Percentiles rank a stretch among this genome's conserved stretches.
These are phyloP conservation scores for Percopsis transmontana DNA, from an alignment of 2,113 vertebrate species.

Conservation along the genomic window DNA sequence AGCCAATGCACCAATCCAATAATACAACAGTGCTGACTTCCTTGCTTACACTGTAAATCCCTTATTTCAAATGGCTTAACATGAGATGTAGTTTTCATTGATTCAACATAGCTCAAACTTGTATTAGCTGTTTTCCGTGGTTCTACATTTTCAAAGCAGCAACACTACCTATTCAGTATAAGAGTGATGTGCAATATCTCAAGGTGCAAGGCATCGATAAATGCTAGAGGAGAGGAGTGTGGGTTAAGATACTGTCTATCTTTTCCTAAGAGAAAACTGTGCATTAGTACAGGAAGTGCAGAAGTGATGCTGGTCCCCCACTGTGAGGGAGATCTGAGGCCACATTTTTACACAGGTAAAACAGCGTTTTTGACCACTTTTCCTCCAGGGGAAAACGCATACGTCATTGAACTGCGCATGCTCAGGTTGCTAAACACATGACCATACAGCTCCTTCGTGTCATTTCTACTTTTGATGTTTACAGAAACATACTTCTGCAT, in stretches of 20 bases:
- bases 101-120: background rate
- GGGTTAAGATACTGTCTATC: conserved; percentile 30
- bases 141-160: background rate
- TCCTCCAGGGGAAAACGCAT: no score
- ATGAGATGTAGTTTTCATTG: background rate
- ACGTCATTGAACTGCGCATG: no score
- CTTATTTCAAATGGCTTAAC: background rate
- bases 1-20: background rate
- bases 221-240: conserved; percentile 18
- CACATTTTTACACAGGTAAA: no score
- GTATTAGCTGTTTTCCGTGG: background rate
- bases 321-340: no score
- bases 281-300: conserved; percentile 14
- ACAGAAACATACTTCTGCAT: no score
- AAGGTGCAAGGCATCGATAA: conserved; percentile 22
- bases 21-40: background rate
- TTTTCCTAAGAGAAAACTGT: conserved; percentile 24
- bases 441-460: no score
- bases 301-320: no score
- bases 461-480: no score
- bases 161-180: background rate
- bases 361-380: no score
- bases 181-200: background rate
- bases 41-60: background rate
- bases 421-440: no score